phyloP scores from a whole-genome alignment of 2,888 invertebrate species.

The Caenorhabditis sp. region DNA sequence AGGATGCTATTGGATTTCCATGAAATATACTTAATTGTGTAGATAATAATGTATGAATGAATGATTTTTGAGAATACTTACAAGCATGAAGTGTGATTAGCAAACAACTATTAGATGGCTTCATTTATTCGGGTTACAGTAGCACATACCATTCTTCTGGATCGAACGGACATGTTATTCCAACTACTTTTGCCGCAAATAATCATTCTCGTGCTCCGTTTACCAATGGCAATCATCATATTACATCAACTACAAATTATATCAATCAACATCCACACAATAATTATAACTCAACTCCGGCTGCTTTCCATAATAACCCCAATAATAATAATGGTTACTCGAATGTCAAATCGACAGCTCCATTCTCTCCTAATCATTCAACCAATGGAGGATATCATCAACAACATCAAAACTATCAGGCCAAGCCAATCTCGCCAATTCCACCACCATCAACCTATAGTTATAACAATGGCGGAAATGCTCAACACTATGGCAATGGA shows the following conservation, averaged over 20 bases:
- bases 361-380: neutral
- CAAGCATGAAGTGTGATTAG: neutral
- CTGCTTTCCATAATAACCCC: conserved; percentile 8
- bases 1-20: conserved; percentile 22
- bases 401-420: neutral
- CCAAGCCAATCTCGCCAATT: conserved; percentile 1
- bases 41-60: conserved; percentile 4
- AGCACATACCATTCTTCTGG: conserved; percentile 25
- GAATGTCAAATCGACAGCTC: neutral
- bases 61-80: conserved; percentile 3
- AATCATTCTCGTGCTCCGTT: conserved; percentile 18
- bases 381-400: neutral
- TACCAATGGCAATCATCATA: conserved; percentile 8
- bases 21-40: neutral
- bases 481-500: conserved; percentile 30
- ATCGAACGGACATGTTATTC: neutral
- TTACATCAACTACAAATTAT: conserved; percentile 24
- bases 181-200: neutral
- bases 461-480: conserved; percentile 45
- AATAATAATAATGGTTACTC: neutral
- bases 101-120: too few species aligned
- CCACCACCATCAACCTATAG: conserved; percentile 29
- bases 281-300: conserved; percentile 30
- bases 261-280: conserved; percentile 3
- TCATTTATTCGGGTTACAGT: too few species aligned